Evolutionary conservation across 2,888 invertebrate species (phyloP), one percentile per base, ranked within the genome.

Genomic region (Micoletzkya japonica): DNA sequence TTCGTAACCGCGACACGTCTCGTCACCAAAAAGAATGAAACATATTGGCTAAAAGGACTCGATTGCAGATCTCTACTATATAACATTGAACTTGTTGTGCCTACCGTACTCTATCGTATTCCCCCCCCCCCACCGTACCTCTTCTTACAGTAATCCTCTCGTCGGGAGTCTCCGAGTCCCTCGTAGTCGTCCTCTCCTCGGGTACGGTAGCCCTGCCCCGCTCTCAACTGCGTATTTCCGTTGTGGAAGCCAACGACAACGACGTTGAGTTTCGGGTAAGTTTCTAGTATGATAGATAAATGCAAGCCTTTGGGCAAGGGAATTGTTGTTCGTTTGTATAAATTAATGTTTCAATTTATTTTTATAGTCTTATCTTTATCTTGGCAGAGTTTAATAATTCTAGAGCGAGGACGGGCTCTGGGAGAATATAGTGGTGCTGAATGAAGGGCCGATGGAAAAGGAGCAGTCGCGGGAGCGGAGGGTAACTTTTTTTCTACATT

Each of bases 391-490:
- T 37, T n/a, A n/a, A 32, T 20, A 28, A 32, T 66, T 72, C 26
- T 54, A 77, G 79, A 49, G 57, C n/a, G 32, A 44, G 14, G 70
- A 74, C 20, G 75, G 71, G 2, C 57, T 72, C 34, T 80, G 79
- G 79, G 44, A 57, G 14, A 44, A 57, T 24, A 30, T 68, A 14
- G 58, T 68, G 0, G 44, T 57, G 28, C 44, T 57, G 14, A 28
- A 52, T 4, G 54, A 67, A 10, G 66, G 39, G 58, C n/a, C 50
- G 6, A 69, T 71, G 10, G 54, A 54, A 17, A 71, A 67, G 49
- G 71, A 71, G 17, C 17, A 66, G 36, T 60, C 59, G 32, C 28
- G 57, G 34, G 50, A 39, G 28, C 39, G 44, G 37, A 34, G 34
- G 24, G n/a, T n/a, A 44, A 44, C 49, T 44, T 44, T 44, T 44